A percentile compares a stretch with the other conserved stretches of the same genome.
Evolutionary conservation across 2,797 vertebrate genomes (phyloP).

Genomic region (Artibeus lituratus): DNA sequence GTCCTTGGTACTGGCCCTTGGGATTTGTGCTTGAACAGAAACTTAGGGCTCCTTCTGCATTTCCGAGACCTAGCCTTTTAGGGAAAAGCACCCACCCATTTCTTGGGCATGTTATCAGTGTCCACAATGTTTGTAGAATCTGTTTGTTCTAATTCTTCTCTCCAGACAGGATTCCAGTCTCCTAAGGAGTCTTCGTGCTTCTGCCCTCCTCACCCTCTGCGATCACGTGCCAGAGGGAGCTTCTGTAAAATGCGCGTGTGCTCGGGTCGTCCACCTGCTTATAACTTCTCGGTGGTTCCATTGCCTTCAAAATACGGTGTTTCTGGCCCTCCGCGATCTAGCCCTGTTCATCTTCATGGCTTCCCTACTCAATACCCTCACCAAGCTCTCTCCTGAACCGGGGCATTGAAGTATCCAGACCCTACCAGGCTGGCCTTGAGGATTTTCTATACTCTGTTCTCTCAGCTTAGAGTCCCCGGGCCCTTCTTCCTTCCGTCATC

Average conservation of each 20-base stretch:
- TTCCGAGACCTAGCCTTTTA: not conserved
- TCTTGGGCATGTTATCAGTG: not conserved
- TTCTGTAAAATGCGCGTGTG: not conserved
- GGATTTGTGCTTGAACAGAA: not conserved
- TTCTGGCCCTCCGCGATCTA: not conserved
- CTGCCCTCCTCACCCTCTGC: not conserved
- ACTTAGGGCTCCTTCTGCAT: not conserved
- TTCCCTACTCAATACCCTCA: not conserved
- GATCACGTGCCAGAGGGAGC: not conserved
- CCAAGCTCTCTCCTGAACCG: not conserved
- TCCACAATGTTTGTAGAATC: not conserved
- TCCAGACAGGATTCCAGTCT: not conserved
- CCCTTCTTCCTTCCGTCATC: not conserved
- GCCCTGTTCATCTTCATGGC: not conserved
- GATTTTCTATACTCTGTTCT: not conserved
- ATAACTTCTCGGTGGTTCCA: not conserved
- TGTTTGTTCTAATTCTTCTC: not conserved
- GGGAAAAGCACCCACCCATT: not conserved
- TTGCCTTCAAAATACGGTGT: not conserved
- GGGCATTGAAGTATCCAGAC: not conserved
- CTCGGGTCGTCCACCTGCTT: not conserved
- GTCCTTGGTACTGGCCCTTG: not conserved
- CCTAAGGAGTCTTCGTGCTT: not conserved
- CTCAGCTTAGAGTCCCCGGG: not conserved
- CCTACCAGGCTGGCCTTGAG: not conserved